Evolutionary conservation across 2,888 invertebrate genomes (phyloP).

Genomic region (Euclidia mi): DNA sequence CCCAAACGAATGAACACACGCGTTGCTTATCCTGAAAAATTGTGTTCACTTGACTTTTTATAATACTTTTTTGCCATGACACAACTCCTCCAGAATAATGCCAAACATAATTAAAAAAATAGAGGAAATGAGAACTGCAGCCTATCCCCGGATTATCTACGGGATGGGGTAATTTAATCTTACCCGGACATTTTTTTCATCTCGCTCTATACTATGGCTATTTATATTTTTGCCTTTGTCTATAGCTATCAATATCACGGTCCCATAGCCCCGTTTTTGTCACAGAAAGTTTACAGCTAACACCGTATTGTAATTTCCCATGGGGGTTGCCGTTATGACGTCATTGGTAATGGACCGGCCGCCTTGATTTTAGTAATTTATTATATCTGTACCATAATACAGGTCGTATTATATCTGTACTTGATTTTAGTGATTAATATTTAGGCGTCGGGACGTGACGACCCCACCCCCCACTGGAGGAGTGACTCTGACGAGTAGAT

Average conservation of each 20-base stretch:
- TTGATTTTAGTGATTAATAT: no score
- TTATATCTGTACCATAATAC: no score
- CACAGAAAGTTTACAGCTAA: conserved; percentile 44
- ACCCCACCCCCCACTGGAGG: no score
- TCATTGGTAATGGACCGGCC: conserved; percentile 41
- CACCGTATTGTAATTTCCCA: conserved; percentile 56
- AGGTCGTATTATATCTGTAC: no score
- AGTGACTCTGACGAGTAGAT: no score
- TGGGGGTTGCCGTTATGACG: conserved; percentile 46
- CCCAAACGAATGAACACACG: no score
- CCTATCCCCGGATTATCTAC: not conserved
- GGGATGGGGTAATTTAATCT: conserved; percentile 9
- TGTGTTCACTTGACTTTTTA: no score
- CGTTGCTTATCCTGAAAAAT: no score
- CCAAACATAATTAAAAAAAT: not conserved
- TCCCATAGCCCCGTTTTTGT: conserved; percentile 45
- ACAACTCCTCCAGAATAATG: not conserved
- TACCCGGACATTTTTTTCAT: not conserved
- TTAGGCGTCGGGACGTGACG: no score
- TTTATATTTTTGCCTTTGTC: conserved; percentile 14
- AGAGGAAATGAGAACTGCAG: not conserved
- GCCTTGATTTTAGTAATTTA: conserved; percentile 51
- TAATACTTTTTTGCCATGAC: no score
- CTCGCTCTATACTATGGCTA: not conserved
- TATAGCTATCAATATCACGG: conserved; percentile 15